Conservation (phyloP, 2,113 vertebrate species). For the Osmerus mordax region DNA sequence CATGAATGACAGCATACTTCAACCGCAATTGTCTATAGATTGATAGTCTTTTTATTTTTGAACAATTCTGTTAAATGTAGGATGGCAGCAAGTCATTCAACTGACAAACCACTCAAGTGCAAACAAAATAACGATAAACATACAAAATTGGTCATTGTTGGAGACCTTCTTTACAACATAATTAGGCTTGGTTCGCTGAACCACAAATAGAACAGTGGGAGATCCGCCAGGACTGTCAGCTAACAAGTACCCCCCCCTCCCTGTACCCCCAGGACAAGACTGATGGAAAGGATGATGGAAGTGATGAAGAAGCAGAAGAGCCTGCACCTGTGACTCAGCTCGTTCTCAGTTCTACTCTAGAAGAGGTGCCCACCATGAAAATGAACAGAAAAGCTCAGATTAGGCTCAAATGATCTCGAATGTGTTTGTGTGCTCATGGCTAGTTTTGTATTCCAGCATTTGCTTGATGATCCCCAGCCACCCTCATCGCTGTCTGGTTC, state of each 20-base stretch:
- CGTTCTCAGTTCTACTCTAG: constrained; percentile 66
- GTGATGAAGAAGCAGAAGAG: constrained; percentile 35
- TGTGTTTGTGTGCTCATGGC: not conserved
- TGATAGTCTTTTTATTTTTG: too few relatives aligned
- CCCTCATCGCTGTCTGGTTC: constrained; percentile 29
- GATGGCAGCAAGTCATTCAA: too few relatives aligned
- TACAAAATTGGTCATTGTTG: not conserved
- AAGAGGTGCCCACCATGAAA: constrained; percentile 54
- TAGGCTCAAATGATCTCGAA: too few relatives aligned
- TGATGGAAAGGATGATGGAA: constrained; percentile 41
- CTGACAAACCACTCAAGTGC: too few relatives aligned
- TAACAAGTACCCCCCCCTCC: not conserved
- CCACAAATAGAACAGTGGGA: not conserved
- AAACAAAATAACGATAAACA: not conserved
- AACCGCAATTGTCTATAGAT: too few relatives aligned
- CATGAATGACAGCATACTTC: too few relatives aligned
- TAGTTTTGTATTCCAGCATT: constrained; percentile 41
- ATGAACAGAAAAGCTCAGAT: not conserved
- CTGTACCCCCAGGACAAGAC: constrained; percentile 27
- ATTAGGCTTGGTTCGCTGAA: not conserved
- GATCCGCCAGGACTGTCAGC: not conserved
- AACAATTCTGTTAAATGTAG: too few relatives aligned
- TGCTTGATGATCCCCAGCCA: constrained; percentile 44
- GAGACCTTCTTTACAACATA: not conserved
- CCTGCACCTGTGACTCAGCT: constrained; percentile 53